phyloP scores from a whole-genome alignment of 2,797 vertebrate genomes.

The Sus cebifrons region DNA sequence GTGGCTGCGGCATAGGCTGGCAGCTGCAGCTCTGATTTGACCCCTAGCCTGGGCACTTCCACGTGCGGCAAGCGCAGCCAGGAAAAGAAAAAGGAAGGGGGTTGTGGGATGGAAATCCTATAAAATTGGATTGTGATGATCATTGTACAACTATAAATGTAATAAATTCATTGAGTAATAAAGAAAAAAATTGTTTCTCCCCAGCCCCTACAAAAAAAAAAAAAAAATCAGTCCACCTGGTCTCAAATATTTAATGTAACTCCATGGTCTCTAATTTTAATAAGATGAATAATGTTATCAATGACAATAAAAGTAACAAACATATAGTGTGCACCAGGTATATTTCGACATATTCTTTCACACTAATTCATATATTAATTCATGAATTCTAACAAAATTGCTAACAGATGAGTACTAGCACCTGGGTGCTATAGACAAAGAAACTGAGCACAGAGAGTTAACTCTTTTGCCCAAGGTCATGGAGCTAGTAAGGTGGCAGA shows the following conservation, averaged over 20 bases:
- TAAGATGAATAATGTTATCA: not conserved
- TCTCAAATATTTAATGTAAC: not conserved
- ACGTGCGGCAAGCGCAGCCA: too few relatives aligned
- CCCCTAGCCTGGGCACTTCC: too few relatives aligned
- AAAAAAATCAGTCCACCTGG: not conserved
- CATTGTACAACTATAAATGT: too few relatives aligned
- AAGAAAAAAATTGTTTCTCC: not conserved
- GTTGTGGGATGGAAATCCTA: too few relatives aligned
- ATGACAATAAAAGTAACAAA: not conserved
- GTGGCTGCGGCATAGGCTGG: too few relatives aligned
- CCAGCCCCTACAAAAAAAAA: too few relatives aligned
- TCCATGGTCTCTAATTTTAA: not conserved
- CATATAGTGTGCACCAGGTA: not conserved
- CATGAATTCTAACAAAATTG: not conserved
- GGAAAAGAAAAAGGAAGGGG: too few relatives aligned
- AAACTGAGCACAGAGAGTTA: not conserved
- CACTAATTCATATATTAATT: not conserved
- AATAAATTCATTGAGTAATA: too few relatives aligned
- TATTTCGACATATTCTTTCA: not conserved
- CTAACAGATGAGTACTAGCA: too few relatives aligned
- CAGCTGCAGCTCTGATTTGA: too few relatives aligned
- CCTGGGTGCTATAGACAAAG: not conserved
- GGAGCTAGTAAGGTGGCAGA: too few relatives aligned
- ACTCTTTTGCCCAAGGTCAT: not conserved
- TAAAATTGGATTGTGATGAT: too few relatives aligned